Percentiles rank a stretch among this genome's conserved stretches.
Evolutionary conservation across 1,140 invertebrate species (phyloP).

Genomic region (Mya arenaria): DNA sequence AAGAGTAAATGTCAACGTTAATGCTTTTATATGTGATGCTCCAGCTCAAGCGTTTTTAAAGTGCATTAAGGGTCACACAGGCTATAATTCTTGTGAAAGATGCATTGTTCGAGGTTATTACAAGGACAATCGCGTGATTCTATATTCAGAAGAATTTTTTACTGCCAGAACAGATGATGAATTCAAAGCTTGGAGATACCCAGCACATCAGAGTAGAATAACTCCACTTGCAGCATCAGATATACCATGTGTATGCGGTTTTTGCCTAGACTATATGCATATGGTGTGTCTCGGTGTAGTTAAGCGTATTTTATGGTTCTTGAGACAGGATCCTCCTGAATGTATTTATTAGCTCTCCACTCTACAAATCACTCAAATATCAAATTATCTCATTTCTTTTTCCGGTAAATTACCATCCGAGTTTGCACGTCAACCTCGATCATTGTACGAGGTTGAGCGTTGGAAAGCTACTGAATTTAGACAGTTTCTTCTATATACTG

Average conservation of each 20-base stretch:
- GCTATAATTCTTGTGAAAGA: slow-evolving; percentile 61
- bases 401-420: slow-evolving; percentile 68
- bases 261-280: slow-evolving; percentile 81
- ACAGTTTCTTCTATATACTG: slow-evolving; percentile 81
- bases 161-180: slow-evolving; percentile 8
- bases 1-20: slow-evolving; percentile 54
- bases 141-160: neutral
- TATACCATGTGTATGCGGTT: slow-evolving; percentile 73
- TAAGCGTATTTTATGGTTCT: slow-evolving; percentile 71
- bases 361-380: slow-evolving; percentile 53
- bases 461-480: slow-evolving; percentile 82
- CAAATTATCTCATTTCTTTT: slow-evolving; percentile 39
- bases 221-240: slow-evolving; percentile 42
- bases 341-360: slow-evolving; percentile 33
- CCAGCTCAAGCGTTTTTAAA: slow-evolving; percentile 79
- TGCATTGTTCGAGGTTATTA: slow-evolving; percentile 58
- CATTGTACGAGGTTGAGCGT: slow-evolving; percentile 72
- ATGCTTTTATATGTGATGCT: slow-evolving; percentile 75
- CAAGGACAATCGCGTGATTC: slow-evolving; percentile 56
- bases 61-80: slow-evolving; percentile 72
- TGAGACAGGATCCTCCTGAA: slow-evolving; percentile 56
- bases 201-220: slow-evolving; percentile 5
- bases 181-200: neutral
- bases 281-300: slow-evolving; percentile 78
- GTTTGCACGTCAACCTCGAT: slow-evolving; percentile 78